Evolutionary conservation across 2,888 invertebrate genomes (phyloP), one percentile per base, ranked within the genome.

Genomic region (Scrobipalpa costella): DNA sequence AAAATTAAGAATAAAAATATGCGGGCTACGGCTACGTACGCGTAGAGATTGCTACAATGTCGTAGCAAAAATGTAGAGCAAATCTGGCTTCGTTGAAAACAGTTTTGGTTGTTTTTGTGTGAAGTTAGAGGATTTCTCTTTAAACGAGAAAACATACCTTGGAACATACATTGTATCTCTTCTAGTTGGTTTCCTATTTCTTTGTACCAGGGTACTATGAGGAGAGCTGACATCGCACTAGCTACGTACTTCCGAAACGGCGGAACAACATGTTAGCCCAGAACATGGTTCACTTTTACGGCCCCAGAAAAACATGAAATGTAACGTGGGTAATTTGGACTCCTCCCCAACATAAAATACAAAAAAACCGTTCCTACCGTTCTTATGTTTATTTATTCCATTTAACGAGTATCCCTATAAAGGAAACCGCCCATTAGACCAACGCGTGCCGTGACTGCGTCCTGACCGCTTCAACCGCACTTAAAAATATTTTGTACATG

Each of bases 151-250:
- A 27, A 27, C n/a, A 38, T 38, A 40, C 40, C 13, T 40, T 40
- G 40, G 44, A 44, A 11, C 13, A 13, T 40, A 40, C 13, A 15
- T 44, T 44, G 44, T 44, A 44, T 44, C 44, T 9, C 21, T 15
- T 60, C 33, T 13, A 60, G 47, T n/a, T 11, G 27, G 19, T 19
- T 61, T 27, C 19, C 36, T 11, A 34, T n/a, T n/a, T 52, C 61
- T 38, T 17, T 66, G 71, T 65, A 63, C 55, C 64, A 61, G 66
- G 68, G 64, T 72, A 66, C 78, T 78, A n/a, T 44, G 21, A 78
- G 75, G 75, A 78, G 73, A 68, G 80, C 82, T 81, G 81, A 82
- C 79, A 73, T 73, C 71, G 73, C 73, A 68, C 78, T 80, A 79
- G 77, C 72, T 72, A 69, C 71, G 73, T 75, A 74, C 70, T 77